These are phyloP conservation scores for Lasioglossum leucozonium DNA, from an alignment of 2,888 invertebrate species.

Conservation along the genomic window DNA sequence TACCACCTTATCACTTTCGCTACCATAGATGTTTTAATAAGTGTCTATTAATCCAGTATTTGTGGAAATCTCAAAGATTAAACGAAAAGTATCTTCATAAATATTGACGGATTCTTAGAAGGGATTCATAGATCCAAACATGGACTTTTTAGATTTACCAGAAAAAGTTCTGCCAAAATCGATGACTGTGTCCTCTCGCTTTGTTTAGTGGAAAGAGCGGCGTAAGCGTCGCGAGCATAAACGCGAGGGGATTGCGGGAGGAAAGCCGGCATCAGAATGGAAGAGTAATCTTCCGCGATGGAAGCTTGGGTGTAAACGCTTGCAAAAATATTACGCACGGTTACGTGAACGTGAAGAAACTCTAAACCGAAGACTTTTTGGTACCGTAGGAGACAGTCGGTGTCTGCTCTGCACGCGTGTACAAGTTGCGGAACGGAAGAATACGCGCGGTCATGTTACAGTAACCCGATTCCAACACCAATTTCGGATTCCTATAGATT, in stretches of 20 bases:
- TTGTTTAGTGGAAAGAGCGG: not conserved
- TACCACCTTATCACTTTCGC: not conserved
- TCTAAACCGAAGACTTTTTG: conserved; percentile 15
- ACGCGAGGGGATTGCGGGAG: not conserved
- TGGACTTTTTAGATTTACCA: not conserved
- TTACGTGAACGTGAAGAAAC: not conserved
- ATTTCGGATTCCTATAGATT: not conserved
- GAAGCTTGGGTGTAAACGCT: conserved; percentile 42
- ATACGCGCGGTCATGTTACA: not conserved
- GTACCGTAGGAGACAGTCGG: not conserved
- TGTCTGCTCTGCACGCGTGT: not conserved
- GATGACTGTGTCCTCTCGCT: not conserved
- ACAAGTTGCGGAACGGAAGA: not conserved
- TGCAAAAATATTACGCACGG: not conserved
- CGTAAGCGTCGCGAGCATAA: conserved; percentile 1
- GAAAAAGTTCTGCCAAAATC: not conserved
- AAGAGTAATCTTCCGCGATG: conserved; percentile 36
- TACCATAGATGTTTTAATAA: not conserved
- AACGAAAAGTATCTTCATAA: no score
- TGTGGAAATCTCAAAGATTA: no score
- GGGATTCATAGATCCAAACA: no score
- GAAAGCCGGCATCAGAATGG: conserved; percentile 29
- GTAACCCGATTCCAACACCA: not conserved
- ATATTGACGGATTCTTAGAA: no score
- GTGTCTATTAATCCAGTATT: not conserved